Evolutionary conservation across 2,888 invertebrate species (phyloP).

Genomic region (Chymomyza procnemis): DNA sequence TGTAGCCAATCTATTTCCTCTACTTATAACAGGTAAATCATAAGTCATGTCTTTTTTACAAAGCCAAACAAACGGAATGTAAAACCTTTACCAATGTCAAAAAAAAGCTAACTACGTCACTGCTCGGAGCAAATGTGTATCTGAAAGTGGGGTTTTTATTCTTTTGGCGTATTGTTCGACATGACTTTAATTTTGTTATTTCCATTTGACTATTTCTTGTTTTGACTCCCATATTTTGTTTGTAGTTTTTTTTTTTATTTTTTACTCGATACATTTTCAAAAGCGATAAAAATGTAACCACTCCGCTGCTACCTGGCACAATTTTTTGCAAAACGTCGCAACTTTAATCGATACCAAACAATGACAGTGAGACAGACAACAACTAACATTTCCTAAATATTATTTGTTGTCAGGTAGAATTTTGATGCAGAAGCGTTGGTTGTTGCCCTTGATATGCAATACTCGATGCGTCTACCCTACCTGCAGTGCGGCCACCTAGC

Average conservation of each 20-base stretch:
- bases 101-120: no score
- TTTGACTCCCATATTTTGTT: no score
- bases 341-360: constrained; percentile 56
- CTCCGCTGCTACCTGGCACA: neutral
- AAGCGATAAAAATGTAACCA: neutral
- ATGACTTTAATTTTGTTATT: constrained; percentile 35
- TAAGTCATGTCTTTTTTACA: no score
- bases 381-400: constrained; percentile 47
- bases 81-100: no score
- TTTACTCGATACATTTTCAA: neutral
- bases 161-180: constrained; percentile 65
- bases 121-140: neutral
- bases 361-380: constrained; percentile 30
- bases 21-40: no score
- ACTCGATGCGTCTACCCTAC: neutral
- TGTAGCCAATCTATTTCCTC: no score
- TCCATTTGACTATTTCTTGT: neutral
- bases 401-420: constrained; percentile 51
- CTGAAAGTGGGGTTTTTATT: constrained; percentile 2
- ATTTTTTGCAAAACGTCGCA: constrained; percentile 43
- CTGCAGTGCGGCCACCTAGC: neutral
- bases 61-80: no score
- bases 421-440: constrained; percentile 47
- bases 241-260: no score
- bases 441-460: neutral